Evolutionary conservation across 2,888 invertebrate genomes (phyloP), one percentile per base, ranked within the genome.

Genomic region (Drosophila falleni): DNA sequence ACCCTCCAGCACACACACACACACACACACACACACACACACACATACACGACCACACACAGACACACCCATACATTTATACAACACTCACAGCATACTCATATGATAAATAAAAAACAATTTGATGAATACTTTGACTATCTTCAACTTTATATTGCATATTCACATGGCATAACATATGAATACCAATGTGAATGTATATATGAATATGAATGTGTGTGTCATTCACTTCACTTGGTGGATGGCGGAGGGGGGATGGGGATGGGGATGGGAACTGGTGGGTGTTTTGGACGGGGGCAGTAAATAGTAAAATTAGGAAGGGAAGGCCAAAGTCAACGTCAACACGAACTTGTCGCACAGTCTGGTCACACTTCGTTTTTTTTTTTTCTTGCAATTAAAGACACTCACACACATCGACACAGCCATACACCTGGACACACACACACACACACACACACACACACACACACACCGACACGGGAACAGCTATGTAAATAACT

Each of bases 401-500:
- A 35, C 11, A 53, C 35, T 10, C 19, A 42, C 49, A 55, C 46
- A 51, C 50, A 53, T 42, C 26, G 16, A 41, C 44, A 55, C 37
- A 47, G 41, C 31, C 11, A 35, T 41, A 47, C 37, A 19, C 41
- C 11, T n/a, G 37, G 19, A 72, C 41, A 71, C 47, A 63, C 26
- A 68, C 35, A 56, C 35, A 61, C 16, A 58, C 31, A 47, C 37
- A 56, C 42, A 49, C 19, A 41, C 47, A n/a, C n/a, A 56, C 35
- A 61, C 16, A 58, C 31, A 47, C 37, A 56, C 42, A 49, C 19
- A 41, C 47, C 29, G 6, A 61, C 10, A 64, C 47, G 61, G 71
- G 59, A 80, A 74, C 64, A 53, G 53, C 59, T 46, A 62, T 78
- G 78, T 80, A 80, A 77, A 75, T 77, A 77, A 55, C 23, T 41